Conservation (phyloP, 2,113 vertebrate species). For the Dendrocopos noguchii region DNA sequence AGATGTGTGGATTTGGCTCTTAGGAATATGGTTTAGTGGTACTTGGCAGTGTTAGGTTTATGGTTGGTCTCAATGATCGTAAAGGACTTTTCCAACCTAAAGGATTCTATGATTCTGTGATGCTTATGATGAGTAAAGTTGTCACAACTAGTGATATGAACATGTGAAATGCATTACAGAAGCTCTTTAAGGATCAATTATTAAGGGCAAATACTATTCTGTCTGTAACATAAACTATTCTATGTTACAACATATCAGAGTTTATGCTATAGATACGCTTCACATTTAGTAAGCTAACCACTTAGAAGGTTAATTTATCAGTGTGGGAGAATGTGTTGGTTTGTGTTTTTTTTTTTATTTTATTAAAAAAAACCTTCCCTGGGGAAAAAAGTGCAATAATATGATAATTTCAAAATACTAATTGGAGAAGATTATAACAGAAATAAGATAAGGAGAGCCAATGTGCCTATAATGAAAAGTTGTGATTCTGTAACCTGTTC, state of each 20-base stretch:
- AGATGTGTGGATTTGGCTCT: background rate
- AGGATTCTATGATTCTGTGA: background rate
- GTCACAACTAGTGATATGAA: background rate
- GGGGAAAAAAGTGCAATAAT: background rate
- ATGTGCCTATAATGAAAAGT: background rate
- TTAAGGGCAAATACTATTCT: background rate
- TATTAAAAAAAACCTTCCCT: background rate
- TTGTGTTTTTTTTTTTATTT: too few relatives aligned
- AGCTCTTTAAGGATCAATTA: background rate
- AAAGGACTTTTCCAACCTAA: background rate
- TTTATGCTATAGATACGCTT: too few relatives aligned
- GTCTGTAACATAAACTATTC: background rate
- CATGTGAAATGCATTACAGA: background rate
- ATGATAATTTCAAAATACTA: background rate
- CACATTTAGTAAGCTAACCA: too few relatives aligned
- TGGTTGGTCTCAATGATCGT: background rate
- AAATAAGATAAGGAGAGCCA: background rate
- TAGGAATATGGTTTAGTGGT: background rate
- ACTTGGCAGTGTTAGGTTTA: background rate
- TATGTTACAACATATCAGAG: too few relatives aligned
- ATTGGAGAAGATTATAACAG: background rate
- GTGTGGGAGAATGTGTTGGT: too few relatives aligned
- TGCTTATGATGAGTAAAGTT: background rate
- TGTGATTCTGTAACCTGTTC: background rate
- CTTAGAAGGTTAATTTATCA: too few relatives aligned